A percentile compares a stretch with the other conserved stretches of the same genome.
These are phyloP conservation scores for Pelochelys cantorii DNA, from an alignment of 2,797 vertebrate genomes.

Conservation along the genomic window DNA sequence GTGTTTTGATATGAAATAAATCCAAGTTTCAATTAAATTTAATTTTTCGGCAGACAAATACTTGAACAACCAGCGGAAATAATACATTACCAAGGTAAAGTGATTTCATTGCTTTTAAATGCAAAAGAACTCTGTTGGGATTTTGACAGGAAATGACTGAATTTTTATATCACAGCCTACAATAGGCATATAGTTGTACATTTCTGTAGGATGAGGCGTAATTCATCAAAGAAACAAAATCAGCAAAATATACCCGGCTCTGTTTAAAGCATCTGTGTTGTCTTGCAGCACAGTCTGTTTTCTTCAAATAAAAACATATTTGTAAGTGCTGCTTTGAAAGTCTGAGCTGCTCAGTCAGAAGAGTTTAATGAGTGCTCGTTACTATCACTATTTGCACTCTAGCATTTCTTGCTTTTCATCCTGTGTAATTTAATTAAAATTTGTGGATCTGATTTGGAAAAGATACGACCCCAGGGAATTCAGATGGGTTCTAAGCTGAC, in stretches of 20 bases:
- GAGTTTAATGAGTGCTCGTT: conserved; percentile 61
- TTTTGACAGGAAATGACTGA: conserved; percentile 60
- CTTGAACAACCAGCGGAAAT: conserved; percentile 69
- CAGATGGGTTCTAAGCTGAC: neutral
- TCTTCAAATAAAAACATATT: conserved; percentile 30
- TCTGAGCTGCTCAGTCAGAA: conserved; percentile 43
- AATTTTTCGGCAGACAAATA: conserved; percentile 61
- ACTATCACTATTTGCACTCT: conserved; percentile 16
- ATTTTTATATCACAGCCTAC: conserved; percentile 56
- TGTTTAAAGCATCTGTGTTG: conserved; percentile 14
- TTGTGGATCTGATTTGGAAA: conserved; percentile 45
- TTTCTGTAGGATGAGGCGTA: conserved; percentile 19
- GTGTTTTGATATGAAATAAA: conserved; percentile 56
- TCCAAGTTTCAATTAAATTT: conserved; percentile 56
- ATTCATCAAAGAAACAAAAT: neutral
- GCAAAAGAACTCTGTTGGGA: conserved; percentile 44
- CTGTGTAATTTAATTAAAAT: conserved; percentile 23
- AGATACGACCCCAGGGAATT: conserved; percentile 23
- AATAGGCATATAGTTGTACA: conserved; percentile 44
- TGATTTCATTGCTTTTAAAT: conserved; percentile 72
- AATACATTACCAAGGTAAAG: conserved; percentile 65
- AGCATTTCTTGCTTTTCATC: conserved; percentile 53
- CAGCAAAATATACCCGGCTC: neutral
- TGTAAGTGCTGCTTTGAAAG: conserved; percentile 28
- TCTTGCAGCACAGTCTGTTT: conserved; percentile 30